Percentiles rank a stretch among this genome's conserved stretches.
These are phyloP conservation scores for Atrina japonica DNA, from an alignment of 2,888 invertebrate species.

Conservation along the genomic window DNA sequence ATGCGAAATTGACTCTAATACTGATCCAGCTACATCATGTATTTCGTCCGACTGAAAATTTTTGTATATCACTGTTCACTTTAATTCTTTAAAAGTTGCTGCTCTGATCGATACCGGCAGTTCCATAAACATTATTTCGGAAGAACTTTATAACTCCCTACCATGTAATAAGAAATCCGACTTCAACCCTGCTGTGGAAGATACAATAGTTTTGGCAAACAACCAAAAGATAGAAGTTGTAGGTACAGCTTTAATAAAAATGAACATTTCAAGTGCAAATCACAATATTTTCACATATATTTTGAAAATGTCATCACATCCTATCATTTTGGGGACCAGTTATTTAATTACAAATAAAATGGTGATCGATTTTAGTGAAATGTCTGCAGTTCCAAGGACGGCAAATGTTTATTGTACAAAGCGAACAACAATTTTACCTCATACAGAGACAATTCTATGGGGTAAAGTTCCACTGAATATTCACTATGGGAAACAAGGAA, in stretches of 20 bases:
- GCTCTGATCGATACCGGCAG: conserved; percentile 17
- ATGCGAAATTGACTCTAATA: conserved; percentile 12
- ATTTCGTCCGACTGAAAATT: conserved; percentile 14
- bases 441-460: conserved; percentile 17
- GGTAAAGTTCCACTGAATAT: conserved; percentile 3
- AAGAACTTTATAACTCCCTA: conserved; percentile 8
- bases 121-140: conserved; percentile 15
- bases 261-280: not conserved
- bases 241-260: conserved; percentile 4
- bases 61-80: not conserved
- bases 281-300: conserved; percentile 12
- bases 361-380: conserved; percentile 14
- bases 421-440: not conserved
- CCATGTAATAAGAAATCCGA: not conserved
- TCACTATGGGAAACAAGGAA: conserved; percentile 5
- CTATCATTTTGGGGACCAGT: conserved; percentile 16
- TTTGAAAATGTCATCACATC: conserved; percentile 9
- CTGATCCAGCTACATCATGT: not conserved
- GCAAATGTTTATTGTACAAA: conserved; percentile 9
- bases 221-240: not conserved
- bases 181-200: not conserved
- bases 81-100: conserved; percentile 3
- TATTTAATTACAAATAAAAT: conserved; percentile 17
- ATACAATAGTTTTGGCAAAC: conserved; percentile 15
- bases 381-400: not conserved